phyloP scores from a whole-genome alignment of 2,888 invertebrate genomes.

The Galerucella pusilla region DNA sequence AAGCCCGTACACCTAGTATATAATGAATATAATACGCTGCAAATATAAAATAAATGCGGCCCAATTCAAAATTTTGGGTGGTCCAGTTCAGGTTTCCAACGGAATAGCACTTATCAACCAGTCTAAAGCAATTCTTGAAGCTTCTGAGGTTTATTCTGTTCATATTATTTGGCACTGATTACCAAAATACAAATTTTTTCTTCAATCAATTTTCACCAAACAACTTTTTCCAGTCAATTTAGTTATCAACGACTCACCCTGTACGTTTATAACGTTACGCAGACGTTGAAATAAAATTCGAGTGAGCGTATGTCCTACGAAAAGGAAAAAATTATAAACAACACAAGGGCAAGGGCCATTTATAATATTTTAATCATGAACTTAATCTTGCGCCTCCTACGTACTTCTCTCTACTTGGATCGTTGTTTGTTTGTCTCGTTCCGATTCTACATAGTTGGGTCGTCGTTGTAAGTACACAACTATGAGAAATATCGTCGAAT shows the following conservation, averaged over 20 bases:
- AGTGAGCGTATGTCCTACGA: neutral
- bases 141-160: too few relatives aligned
- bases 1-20: too few relatives aligned
- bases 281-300: neutral
- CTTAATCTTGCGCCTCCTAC: constrained; percentile 52
- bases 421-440: constrained; percentile 44
- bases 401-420: constrained; percentile 38
- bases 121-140: too few relatives aligned
- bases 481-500: constrained; percentile 31
- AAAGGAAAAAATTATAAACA: neutral
- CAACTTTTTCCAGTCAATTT: neutral
- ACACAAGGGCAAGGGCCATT: constrained; percentile 35
- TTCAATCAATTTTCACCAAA: neutral
- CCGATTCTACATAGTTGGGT: constrained; percentile 14
- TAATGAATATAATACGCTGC: too few relatives aligned
- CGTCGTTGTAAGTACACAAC: constrained; percentile 13
- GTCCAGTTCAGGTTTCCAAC: too few relatives aligned
- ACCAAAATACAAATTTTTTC: too few relatives aligned
- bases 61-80: too few relatives aligned
- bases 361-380: constrained; percentile 54
- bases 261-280: neutral
- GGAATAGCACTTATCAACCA: too few relatives aligned
- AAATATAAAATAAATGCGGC: too few relatives aligned
- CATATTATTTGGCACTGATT: too few relatives aligned
- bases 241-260: neutral